These are phyloP conservation scores for Ditylenchus dipsaci DNA, from an alignment of 1,140 invertebrate genomes.

Conservation along the genomic window DNA sequence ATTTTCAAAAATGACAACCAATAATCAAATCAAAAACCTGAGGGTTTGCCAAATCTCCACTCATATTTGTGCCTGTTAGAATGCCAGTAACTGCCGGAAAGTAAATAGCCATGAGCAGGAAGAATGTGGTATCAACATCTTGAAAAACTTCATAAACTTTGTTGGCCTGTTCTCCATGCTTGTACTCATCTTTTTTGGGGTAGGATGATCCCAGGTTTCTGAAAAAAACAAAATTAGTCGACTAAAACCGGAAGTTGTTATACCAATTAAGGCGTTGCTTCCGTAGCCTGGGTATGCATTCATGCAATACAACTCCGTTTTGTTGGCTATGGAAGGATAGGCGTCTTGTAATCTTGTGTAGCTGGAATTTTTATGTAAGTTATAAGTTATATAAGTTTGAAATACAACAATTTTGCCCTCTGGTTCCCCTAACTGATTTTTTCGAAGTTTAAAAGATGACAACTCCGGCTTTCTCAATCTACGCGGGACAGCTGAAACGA, in stretches of 20 bases:
- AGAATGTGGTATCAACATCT: conserved; percentile 90
- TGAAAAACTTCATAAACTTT: conserved; percentile 47
- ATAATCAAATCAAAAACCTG: conserved; percentile 61
- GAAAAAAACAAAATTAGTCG: neutral
- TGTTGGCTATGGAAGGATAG: neutral
- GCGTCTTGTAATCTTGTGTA: neutral
- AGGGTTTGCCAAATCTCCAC: conserved; percentile 86
- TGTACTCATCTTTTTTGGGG: conserved; percentile 34
- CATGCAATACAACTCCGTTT: conserved; percentile 36
- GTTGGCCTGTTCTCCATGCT: conserved; percentile 26
- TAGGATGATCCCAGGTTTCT: conserved; percentile 49
- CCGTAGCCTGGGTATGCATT: conserved; percentile 55
- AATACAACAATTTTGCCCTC: too few species aligned
- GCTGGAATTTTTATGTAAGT: neutral
- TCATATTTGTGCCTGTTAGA: conserved; percentile 74
- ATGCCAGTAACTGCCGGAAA: conserved; percentile 98
- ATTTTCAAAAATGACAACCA: too few species aligned
- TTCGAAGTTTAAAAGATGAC: too few species aligned
- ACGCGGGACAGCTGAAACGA: too few species aligned
- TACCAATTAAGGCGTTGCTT: conserved; percentile 42
- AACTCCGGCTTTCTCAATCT: too few species aligned
- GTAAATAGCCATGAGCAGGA: conserved; percentile 94
- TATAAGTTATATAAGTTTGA: too few species aligned
- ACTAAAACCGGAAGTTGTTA: neutral
- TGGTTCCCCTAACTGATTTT: too few species aligned